Base-by-base conservation (phyloP, 2,113 vertebrate species). In the Equus quagga region DNA sequence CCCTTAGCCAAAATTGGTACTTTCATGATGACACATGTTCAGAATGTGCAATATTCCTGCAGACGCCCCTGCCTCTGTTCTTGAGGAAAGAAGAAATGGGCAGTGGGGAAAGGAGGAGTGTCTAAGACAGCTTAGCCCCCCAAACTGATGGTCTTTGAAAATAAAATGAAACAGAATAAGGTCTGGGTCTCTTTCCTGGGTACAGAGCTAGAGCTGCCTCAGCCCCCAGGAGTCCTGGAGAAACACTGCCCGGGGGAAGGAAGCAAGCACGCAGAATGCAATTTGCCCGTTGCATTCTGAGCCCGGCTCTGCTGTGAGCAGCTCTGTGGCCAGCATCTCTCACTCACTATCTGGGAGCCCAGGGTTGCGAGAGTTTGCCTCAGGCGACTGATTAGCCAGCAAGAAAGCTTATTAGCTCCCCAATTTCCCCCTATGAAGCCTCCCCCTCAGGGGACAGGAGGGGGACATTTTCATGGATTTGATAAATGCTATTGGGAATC, bases 401-500 rank as follows among this genome's bases (percentile, higher is more conserved):
- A 96, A 95, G 95, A 96, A 89, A 97, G 86, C 80, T 78, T 94
- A 92, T 95, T 95, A 93, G 64, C 41, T 54, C 65, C 72, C 84
- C 89, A 58, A 41, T 58, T 49, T 88, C 70, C 94, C 87, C 82
- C 64, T 31, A 36, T 9, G 58, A 82, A 95, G 72, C 41, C 31
- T 84, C 51, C 62, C 91, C 86, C 87, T 95, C 76, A 33, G 76
- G 92, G 89, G 67, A 95, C 67, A 75, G 49, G 65, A 86, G 60
- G 51, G 70, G 15, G 60, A 92, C 58, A 62, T 97, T 97, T 97
- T 94, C 85, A 69, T 44, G 67, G 94, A 97, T 97, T 80, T 96
- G 97, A 97, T 96, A 80, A 89, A 97, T 94, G 83, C 96, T 97
- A 18, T 54, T 89, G 84, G 94, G 84, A 96, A 93, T 89, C 82